Evolutionary conservation across 2,797 vertebrate species (phyloP).

Genomic region (Phyllotis vaccarum): DNA sequence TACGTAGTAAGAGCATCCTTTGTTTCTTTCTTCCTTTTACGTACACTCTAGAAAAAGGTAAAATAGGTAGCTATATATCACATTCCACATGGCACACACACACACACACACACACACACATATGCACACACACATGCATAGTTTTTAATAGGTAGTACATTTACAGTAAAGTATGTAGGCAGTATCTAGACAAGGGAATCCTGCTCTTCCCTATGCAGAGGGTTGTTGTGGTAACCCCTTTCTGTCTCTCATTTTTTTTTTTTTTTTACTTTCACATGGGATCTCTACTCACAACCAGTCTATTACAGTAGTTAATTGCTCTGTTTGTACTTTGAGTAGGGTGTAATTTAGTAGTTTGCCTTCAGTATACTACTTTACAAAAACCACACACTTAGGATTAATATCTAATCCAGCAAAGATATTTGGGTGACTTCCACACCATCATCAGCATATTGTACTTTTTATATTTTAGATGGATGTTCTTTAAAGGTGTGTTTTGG

Average conservation of each 20-base stretch:
- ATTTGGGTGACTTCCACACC: background rate
- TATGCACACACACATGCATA: background rate
- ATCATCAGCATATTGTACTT: background rate
- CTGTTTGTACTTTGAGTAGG: background rate
- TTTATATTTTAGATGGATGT: background rate
- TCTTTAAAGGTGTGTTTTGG: background rate
- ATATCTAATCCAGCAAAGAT: background rate
- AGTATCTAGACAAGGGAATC: background rate
- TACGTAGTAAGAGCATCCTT: constrained; percentile 49
- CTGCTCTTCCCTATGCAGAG: background rate
- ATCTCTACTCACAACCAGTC: background rate
- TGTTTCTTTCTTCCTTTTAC: background rate
- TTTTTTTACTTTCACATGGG: background rate
- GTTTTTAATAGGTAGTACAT: background rate
- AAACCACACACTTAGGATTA: background rate
- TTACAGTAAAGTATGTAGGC: background rate
- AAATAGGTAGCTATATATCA: background rate
- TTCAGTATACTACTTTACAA: background rate
- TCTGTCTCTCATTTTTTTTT: background rate
- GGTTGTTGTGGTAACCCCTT: background rate
- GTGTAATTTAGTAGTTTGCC: background rate
- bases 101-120: background rate
- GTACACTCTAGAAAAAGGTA: background rate
- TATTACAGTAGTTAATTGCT: background rate
- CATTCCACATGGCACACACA: background rate